Percentiles rank a stretch among this genome's conserved stretches.
Conservation (phyloP, 2,888 invertebrate genomes). For the Uloborus plumipes region DNA sequence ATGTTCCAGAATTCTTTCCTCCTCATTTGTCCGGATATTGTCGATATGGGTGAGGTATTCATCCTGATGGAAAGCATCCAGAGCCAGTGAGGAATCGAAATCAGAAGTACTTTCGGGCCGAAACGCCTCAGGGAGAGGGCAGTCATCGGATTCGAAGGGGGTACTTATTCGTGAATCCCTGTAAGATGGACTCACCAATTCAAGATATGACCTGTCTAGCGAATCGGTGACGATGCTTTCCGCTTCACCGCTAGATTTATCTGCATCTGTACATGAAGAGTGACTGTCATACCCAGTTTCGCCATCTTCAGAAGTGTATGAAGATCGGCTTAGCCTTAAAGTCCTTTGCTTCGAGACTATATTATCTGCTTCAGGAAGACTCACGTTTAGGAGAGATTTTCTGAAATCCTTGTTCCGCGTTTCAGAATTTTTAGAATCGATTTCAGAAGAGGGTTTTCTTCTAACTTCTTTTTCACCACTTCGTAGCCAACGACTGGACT, state of each 20-base stretch:
- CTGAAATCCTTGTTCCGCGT: slow-evolving; percentile 37
- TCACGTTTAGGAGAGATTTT: slow-evolving; percentile 41
- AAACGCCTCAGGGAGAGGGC: no score
- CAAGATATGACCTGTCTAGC: slow-evolving; percentile 25
- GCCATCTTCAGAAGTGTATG: slow-evolving; percentile 34
- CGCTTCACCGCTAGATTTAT: slow-evolving; percentile 30
- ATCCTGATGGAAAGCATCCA: no score
- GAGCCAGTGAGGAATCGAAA: no score
- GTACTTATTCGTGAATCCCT: slow-evolving; percentile 20
- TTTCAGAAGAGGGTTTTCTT: background rate
- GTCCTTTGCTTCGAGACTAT: slow-evolving; percentile 32
- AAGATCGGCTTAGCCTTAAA: slow-evolving; percentile 8
- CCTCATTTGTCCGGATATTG: no score
- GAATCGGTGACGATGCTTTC: slow-evolving; percentile 45
- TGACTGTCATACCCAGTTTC: slow-evolving; percentile 52
- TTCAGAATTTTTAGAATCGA: background rate
- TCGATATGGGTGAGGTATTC: no score
- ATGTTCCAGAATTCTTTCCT: background rate
- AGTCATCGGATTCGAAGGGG: slow-evolving; percentile 13
- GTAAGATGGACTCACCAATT: slow-evolving; percentile 5
- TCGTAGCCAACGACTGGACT: background rate
- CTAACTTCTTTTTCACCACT: background rate
- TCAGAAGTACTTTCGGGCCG: no score
- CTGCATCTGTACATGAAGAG: slow-evolving; percentile 47
- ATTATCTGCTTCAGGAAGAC: slow-evolving; percentile 23